phyloP scores from a whole-genome alignment of 2,797 vertebrate genomes.

The Gymnothorax javanicus region DNA sequence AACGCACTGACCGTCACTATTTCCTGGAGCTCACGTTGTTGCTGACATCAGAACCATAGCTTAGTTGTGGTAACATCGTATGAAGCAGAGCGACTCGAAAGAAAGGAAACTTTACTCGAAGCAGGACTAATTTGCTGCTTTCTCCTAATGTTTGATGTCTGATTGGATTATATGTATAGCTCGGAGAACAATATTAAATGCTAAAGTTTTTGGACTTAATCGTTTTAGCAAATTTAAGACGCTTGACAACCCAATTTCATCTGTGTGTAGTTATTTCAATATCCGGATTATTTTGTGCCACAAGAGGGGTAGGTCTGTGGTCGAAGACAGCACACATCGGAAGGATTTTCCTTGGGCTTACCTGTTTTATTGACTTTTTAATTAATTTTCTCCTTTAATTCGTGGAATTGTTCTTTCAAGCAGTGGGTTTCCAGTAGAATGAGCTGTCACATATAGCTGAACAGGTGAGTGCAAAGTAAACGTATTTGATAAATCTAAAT shows the following conservation, averaged over 20 bases:
- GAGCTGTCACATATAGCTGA: constrained; percentile 1
- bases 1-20: constrained; percentile 62
- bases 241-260: constrained; percentile 37
- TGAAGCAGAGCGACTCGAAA: constrained; percentile 49
- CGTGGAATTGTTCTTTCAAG: not conserved
- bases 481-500: not conserved
- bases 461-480: constrained; percentile 5
- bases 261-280: constrained; percentile 56
- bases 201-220: constrained; percentile 32
- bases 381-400: not conserved
- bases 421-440: not conserved
- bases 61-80: constrained; percentile 49
- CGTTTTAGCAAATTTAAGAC: constrained; percentile 47
- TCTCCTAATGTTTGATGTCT: not conserved
- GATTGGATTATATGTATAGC: constrained; percentile 57
- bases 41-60: constrained; percentile 70
- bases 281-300: constrained; percentile 67
- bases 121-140: constrained; percentile 20
- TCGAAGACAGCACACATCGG: constrained; percentile 38
- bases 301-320: constrained; percentile 42
- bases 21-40: constrained; percentile 71
- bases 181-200: constrained; percentile 34
- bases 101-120: constrained; percentile 63
- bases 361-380: not conserved
- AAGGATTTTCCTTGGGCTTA: constrained; percentile 46